These are phyloP conservation scores for Takifugu bimaculatus DNA, from an alignment of 2,113 vertebrate genomes.

Conservation along the genomic window DNA sequence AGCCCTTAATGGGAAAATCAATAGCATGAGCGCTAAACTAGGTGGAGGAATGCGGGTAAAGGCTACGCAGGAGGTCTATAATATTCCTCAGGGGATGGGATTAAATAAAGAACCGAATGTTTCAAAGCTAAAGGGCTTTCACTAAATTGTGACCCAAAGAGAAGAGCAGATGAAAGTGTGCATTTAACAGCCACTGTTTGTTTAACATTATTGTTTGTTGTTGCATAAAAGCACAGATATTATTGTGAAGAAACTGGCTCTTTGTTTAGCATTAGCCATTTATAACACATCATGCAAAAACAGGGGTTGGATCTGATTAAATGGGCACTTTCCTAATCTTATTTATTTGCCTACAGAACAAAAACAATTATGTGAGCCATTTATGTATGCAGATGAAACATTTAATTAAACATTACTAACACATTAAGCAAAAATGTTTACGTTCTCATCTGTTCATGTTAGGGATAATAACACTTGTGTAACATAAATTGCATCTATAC, in stretches of 20 bases:
- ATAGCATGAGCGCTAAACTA: conserved; percentile 71
- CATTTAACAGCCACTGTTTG: conserved; percentile 44
- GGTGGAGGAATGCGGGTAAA: conserved; percentile 72
- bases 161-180: conserved; percentile 55
- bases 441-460: conserved; percentile 11
- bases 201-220: conserved; percentile 27
- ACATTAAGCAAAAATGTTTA: not conserved
- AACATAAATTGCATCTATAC: conserved; percentile 11
- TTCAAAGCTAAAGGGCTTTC: conserved; percentile 66
- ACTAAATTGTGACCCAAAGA: conserved; percentile 66
- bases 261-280: conserved; percentile 18
- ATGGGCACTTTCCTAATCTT: conserved; percentile 2
- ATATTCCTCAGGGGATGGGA: conserved; percentile 71
- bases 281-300: conserved; percentile 18
- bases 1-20: conserved; percentile 76
- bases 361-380: not conserved
- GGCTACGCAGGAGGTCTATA: conserved; percentile 68
- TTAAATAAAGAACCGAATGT: conserved; percentile 71
- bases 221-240: conserved; percentile 14
- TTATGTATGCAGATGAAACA: not conserved
- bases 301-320: not conserved
- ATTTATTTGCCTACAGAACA: conserved; percentile 6
- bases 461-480: not conserved
- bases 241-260: conserved; percentile 16
- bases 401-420: too few species aligned